A percentile compares a stretch with the other conserved stretches of the same genome.
Conservation (phyloP, 1,140 invertebrate species). For the Macrotrachela quadricornifera region DNA sequence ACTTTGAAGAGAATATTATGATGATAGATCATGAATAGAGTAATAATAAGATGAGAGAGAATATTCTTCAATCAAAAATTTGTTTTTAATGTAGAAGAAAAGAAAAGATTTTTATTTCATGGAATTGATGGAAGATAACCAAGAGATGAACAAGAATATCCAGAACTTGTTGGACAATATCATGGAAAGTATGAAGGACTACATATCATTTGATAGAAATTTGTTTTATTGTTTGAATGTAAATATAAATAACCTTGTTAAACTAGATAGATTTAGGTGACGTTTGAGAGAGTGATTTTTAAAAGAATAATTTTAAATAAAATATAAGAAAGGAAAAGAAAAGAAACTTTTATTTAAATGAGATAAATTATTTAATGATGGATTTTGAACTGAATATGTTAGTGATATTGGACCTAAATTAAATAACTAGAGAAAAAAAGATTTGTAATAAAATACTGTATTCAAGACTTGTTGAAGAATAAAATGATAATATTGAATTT, state of each 20-base stretch:
- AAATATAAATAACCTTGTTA: too few species aligned
- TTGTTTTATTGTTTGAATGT: too few species aligned
- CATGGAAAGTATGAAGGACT: slow-evolving; percentile 14
- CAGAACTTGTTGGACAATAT: slow-evolving; percentile 17
- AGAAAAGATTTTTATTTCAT: slow-evolving; percentile 48
- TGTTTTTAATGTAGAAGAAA: slow-evolving; percentile 16
- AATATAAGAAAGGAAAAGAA: too few species aligned
- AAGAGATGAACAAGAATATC: slow-evolving; percentile 14
- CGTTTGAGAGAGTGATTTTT: too few species aligned
- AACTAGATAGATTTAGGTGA: slow-evolving; percentile 4
- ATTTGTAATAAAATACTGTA: slow-evolving; percentile 19
- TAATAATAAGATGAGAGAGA: slow-evolving; percentile 17
- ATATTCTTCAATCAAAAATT: slow-evolving; percentile 17
- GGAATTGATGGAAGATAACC: slow-evolving; percentile 32
- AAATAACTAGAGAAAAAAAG: slow-evolving; percentile 28
- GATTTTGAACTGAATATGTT: slow-evolving; percentile 13
- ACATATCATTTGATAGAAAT: too few species aligned
- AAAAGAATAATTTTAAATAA: too few species aligned
- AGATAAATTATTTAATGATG: too few species aligned
- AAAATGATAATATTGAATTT: slow-evolving; percentile 17
- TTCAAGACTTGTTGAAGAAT: slow-evolving; percentile 39
- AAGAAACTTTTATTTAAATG: too few species aligned
- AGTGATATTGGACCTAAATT: slow-evolving; percentile 32
- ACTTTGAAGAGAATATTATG: slow-evolving; percentile 35
- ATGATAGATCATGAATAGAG: slow-evolving; percentile 39